Conservation (phyloP, 2,888 invertebrate genomes). For the Brachyopa scutellaris region DNA sequence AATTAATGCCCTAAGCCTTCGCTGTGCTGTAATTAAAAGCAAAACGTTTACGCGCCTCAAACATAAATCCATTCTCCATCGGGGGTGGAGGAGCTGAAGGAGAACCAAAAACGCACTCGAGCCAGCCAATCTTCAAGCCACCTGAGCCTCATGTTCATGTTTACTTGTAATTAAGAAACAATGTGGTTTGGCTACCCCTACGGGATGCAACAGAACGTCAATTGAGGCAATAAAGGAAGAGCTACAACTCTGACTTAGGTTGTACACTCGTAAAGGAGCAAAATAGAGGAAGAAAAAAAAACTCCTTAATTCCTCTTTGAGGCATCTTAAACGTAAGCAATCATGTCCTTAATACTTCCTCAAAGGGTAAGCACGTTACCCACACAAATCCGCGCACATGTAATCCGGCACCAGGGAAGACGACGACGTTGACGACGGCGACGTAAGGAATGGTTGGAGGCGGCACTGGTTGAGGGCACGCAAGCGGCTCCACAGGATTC, state of each 20-base stretch:
- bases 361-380: slow-evolving; percentile 58
- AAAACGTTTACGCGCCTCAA: slow-evolving; percentile 58
- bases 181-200: slow-evolving; percentile 60
- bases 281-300: background rate
- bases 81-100: background rate
- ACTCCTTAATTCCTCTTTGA: slow-evolving; percentile 48
- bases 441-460: slow-evolving; percentile 16
- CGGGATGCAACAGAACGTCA: slow-evolving; percentile 65
- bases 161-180: slow-evolving; percentile 66
- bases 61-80: slow-evolving; percentile 51
- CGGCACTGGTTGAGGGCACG: slow-evolving; percentile 49
- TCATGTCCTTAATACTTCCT: slow-evolving; percentile 69
- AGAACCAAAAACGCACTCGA: slow-evolving; percentile 46
- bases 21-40: slow-evolving; percentile 49
- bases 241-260: slow-evolving; percentile 13
- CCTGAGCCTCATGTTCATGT: slow-evolving; percentile 62
- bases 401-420: slow-evolving; percentile 11
- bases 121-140: slow-evolving; percentile 8
- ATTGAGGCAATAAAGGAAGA: slow-evolving; percentile 61
- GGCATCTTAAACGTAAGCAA: slow-evolving; percentile 67
- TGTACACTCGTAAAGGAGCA: slow-evolving; percentile 9
- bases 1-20: slow-evolving; percentile 50
- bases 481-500: slow-evolving; percentile 57
- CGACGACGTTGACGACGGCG: background rate
- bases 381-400: background rate